Percentiles rank a stretch among this genome's conserved stretches.
Evolutionary conservation across 2,888 invertebrate species (phyloP).

Genomic region (Epirrhoe alternata): DNA sequence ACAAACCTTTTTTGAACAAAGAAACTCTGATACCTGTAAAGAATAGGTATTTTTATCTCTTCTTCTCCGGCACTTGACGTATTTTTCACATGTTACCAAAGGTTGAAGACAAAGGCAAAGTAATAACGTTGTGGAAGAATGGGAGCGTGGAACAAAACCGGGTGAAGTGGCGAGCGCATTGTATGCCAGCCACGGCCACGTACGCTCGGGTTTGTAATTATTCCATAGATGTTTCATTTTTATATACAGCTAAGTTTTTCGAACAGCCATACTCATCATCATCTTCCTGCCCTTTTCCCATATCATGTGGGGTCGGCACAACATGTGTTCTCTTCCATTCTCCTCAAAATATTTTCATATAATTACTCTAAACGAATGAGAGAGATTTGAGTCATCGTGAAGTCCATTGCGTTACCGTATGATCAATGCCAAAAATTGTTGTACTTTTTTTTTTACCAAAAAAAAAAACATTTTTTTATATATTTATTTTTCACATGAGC

Average conservation of each 20-base stretch:
- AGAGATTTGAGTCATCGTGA: too few species aligned
- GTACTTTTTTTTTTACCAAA: too few species aligned
- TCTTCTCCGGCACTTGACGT: slow-evolving; percentile 55
- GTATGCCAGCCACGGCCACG: slow-evolving; percentile 47
- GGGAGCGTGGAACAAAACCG: slow-evolving; percentile 70
- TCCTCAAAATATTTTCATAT: too few species aligned
- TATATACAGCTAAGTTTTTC: slow-evolving; percentile 6
- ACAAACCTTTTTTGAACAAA: slow-evolving; percentile 13
- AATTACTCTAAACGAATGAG: not conserved
- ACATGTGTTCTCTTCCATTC: too few species aligned
- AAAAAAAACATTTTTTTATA: too few species aligned
- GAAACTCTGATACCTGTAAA: slow-evolving; percentile 5
- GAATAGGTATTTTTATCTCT: slow-evolving; percentile 37
- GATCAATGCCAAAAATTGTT: too few species aligned
- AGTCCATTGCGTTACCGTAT: too few species aligned
- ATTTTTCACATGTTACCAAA: slow-evolving; percentile 63
- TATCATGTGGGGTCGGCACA: too few species aligned
- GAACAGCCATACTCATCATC: too few species aligned
- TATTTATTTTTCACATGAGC: too few species aligned
- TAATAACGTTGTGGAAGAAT: slow-evolving; percentile 78
- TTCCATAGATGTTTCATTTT: slow-evolving; percentile 33
- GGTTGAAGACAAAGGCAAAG: slow-evolving; percentile 62
- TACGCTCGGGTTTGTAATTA: slow-evolving; percentile 38
- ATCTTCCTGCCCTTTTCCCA: too few species aligned
- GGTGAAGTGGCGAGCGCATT: slow-evolving; percentile 70